phyloP scores from a whole-genome alignment of 2,888 invertebrate genomes.

The Zelleria hepariella region DNA sequence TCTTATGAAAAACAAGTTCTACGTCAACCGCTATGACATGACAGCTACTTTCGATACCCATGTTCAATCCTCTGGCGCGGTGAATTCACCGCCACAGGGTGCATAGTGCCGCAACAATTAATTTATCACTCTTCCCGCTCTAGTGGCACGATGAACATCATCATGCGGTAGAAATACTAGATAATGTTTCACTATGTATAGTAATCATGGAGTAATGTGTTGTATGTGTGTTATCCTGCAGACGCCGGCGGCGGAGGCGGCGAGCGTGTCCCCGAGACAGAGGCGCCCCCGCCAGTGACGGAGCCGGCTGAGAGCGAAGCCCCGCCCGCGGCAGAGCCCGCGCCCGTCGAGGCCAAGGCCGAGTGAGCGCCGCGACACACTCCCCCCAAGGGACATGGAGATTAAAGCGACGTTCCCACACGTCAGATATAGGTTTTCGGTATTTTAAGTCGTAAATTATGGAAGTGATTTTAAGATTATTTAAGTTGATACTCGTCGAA shows the following conservation, averaged over 20 bases:
- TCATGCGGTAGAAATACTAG: too few relatives aligned
- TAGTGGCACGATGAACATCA: too few relatives aligned
- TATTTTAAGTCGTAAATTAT: constrained; percentile 68
- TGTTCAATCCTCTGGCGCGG: too few relatives aligned
- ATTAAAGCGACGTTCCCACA: constrained; percentile 22
- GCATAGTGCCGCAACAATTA: too few relatives aligned
- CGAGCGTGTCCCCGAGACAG: constrained; percentile 7
- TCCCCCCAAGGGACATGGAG: constrained; percentile 11
- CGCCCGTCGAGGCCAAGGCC: constrained; percentile 37
- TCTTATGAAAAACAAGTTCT: too few relatives aligned
- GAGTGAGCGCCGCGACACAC: constrained; percentile 28
- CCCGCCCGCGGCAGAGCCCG: constrained; percentile 34
- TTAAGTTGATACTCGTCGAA: constrained; percentile 5
- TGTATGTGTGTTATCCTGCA: not conserved
- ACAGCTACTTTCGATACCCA: too few relatives aligned
- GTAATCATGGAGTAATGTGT: not conserved
- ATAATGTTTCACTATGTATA: too few relatives aligned
- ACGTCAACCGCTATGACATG: too few relatives aligned
- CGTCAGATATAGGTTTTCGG: constrained; percentile 43
- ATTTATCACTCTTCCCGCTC: too few relatives aligned
- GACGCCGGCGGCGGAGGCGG: constrained; percentile 18
- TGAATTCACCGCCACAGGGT: too few relatives aligned
- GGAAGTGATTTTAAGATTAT: constrained; percentile 60
- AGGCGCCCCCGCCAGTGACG: constrained; percentile 17
- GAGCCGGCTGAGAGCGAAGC: constrained; percentile 32